Base-by-base conservation (phyloP, 2,888 invertebrate genomes). In the Amorpha juglandis region DNA sequence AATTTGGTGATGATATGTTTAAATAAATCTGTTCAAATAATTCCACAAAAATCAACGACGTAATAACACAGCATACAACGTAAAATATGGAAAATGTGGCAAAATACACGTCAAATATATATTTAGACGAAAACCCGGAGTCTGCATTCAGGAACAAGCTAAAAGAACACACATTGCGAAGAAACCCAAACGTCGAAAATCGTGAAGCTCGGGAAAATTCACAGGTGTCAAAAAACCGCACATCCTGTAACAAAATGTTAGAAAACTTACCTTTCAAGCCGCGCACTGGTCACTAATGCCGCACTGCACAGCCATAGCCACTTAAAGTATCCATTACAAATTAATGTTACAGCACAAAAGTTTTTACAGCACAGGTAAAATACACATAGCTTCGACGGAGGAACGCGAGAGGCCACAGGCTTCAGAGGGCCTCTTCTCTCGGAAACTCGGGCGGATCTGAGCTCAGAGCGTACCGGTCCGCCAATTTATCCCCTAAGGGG, bases 381-480 rank as follows among this genome's bases (percentile, higher is more conserved):
- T 77, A 75, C 68, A 80, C 87, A 89, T 87, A 76, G 74, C 86
- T 81, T 78, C 83, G 86, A 75, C 75, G 70, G 70, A 66, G 71
- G 71, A 66, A 67, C 74, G 74, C 71, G 79, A 71, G 76, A 70
- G 73, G 76, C 76, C 68, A 4, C 72, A 70, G 71, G 71, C 71
- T 70, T 73, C 71, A 72, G 73, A 77, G 79, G 74, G 77, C 84
- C 81, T 77, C 82, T 80, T 78, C 79, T 77, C 78, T 76, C 78
- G 83, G 82, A 78, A 80, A 74, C 84, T 78, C 80, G 80, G 86
- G 87, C 75, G 79, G 82, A 79, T 90, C 77, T 92, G 92, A 87
- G 83, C 77, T 75, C 81, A 73, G 71, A 81, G 72, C 80, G 74
- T 77, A 76, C 80, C 86, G 78, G 83, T 82, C 76, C 75, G 78